These are phyloP conservation scores for Taurulus bubalis DNA, from an alignment of 2,113 vertebrate genomes.

Conservation along the genomic window DNA sequence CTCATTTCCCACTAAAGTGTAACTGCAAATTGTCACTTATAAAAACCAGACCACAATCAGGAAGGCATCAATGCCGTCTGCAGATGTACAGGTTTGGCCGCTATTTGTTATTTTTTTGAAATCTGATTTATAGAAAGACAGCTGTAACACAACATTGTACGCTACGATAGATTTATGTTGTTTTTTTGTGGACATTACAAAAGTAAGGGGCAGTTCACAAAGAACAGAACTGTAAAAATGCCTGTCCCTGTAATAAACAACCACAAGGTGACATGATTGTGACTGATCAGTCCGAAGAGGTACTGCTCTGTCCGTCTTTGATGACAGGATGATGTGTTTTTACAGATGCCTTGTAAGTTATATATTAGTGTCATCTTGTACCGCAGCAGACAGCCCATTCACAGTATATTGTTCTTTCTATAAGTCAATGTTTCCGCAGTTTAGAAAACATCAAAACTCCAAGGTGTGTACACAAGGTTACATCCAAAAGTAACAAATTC, in stretches of 20 bases:
- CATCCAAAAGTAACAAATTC: constrained; percentile 21
- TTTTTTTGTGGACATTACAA: background rate
- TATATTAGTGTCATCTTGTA: background rate
- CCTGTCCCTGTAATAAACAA: background rate
- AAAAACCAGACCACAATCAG: constrained; percentile 21
- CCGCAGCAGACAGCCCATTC: background rate
- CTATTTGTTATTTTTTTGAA: background rate
- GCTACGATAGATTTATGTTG: background rate
- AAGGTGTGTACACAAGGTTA: constrained; percentile 28
- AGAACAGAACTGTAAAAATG: background rate
- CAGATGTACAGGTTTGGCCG: background rate
- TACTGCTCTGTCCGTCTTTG: background rate
- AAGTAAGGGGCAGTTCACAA: background rate
- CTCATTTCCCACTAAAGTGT: background rate
- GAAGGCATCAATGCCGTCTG: background rate
- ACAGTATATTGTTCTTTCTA: background rate
- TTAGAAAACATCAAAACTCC: constrained; percentile 35
- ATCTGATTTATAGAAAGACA: constrained; percentile 12
- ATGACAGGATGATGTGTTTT: background rate
- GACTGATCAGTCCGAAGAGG: constrained; percentile 4
- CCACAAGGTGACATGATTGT: constrained; percentile 3
- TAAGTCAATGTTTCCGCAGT: background rate
- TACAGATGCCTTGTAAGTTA: constrained; percentile 15
- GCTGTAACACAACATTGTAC: background rate
- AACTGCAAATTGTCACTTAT: constrained; percentile 6